These are phyloP conservation scores for Aspidapion aeneum DNA, from an alignment of 2,888 invertebrate genomes.

Conservation along the genomic window DNA sequence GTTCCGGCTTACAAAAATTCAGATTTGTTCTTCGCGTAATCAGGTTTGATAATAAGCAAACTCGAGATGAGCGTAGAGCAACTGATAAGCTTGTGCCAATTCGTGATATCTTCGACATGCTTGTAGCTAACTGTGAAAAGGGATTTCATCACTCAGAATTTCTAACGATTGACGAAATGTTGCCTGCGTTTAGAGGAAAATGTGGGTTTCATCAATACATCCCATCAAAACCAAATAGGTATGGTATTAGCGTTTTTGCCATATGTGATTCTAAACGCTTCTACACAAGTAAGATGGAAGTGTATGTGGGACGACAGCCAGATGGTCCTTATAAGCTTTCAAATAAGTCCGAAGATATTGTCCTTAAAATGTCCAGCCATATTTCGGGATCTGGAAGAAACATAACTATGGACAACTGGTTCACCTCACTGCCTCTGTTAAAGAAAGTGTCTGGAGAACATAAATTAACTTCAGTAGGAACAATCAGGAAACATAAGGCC, in stretches of 20 bases:
- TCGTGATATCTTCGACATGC: conserved; percentile 32
- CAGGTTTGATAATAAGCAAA: conserved; percentile 9
- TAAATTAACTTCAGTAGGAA: conserved; percentile 4
- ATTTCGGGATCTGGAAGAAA: conserved; percentile 30
- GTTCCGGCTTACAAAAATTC: conserved; percentile 9
- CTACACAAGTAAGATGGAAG: conserved; percentile 32
- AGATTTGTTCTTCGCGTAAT: conserved; percentile 6
- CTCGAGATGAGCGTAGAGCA: not conserved
- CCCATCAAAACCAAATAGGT: conserved; percentile 36
- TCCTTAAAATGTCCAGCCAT: conserved; percentile 23
- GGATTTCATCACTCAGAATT: conserved; percentile 19
- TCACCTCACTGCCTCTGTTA: conserved; percentile 24
- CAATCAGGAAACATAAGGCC: conserved; percentile 2
- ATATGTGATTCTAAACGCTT: too few species aligned
- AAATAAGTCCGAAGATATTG: conserved; percentile 13
- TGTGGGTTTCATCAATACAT: conserved; percentile 37
- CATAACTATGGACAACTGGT: conserved; percentile 35
- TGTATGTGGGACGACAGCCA: conserved; percentile 32
- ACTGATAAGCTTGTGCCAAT: conserved; percentile 31
- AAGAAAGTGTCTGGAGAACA: conserved; percentile 9
- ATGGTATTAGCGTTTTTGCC: too few species aligned
- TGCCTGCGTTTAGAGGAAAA: conserved; percentile 31
- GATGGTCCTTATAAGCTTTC: conserved; percentile 26
- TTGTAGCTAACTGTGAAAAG: conserved; percentile 35
- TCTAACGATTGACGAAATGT: conserved; percentile 33